These are phyloP conservation scores for Takifugu ocellatus DNA, from an alignment of 2,797 vertebrate genomes.

Conservation along the genomic window DNA sequence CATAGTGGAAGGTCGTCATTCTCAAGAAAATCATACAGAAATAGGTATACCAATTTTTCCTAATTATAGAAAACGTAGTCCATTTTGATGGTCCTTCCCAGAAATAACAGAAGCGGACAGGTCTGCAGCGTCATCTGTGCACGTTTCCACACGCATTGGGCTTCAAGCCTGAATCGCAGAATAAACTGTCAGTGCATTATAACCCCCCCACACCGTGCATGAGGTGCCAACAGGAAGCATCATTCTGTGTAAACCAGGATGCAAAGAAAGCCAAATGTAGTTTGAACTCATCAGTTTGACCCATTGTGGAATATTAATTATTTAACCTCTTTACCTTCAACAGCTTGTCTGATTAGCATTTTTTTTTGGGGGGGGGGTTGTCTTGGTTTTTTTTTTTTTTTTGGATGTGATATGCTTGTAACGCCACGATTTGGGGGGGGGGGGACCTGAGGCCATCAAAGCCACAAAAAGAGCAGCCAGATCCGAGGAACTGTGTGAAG, in stretches of 20 bases:
- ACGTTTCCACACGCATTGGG: slow-evolving; percentile 11
- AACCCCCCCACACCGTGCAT: slow-evolving; percentile 5
- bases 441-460: slow-evolving; percentile 15
- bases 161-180: slow-evolving; percentile 5
- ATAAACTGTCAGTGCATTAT: slow-evolving; percentile 28
- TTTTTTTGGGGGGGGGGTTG: not conserved
- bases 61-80: slow-evolving; percentile 5
- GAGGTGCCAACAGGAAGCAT: not conserved
- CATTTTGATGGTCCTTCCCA: slow-evolving; percentile 14
- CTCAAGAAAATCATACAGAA: slow-evolving; percentile 7
- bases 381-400: not conserved
- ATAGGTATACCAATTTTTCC: slow-evolving; percentile 7
- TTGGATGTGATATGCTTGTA: not conserved
- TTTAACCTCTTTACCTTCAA: slow-evolving; percentile 1
- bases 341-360: slow-evolving; percentile 9
- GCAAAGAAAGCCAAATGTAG: slow-evolving; percentile 1
- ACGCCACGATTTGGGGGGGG: slow-evolving; percentile 15
- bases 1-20: slow-evolving; percentile 15
- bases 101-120: slow-evolving; percentile 19
- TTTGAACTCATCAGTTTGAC: slow-evolving; percentile 17
- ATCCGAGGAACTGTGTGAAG: slow-evolving; percentile 42
- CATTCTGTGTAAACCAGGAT: slow-evolving; percentile 1
- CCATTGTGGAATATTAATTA: slow-evolving; percentile 2
- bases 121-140: slow-evolving; percentile 10
- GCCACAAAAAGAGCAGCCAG: slow-evolving; percentile 30